These are phyloP conservation scores for Mormyrus lacerda DNA, from an alignment of 2,113 vertebrate genomes.

Conservation along the genomic window DNA sequence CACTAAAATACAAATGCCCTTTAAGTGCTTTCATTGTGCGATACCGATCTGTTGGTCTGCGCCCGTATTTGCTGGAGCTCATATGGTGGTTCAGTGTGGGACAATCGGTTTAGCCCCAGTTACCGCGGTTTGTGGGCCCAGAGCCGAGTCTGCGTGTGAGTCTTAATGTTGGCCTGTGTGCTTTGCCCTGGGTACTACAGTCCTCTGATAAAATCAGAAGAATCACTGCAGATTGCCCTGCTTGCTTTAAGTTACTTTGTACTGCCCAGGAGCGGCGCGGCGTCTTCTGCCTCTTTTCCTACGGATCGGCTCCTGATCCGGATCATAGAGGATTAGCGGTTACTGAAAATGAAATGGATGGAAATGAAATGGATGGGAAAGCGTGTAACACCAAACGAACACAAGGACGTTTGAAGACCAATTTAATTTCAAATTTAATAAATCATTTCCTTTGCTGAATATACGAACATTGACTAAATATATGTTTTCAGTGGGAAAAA, in stretches of 20 bases:
- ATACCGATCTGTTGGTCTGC: background rate
- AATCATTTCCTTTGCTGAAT: background rate
- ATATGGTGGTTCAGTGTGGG: background rate
- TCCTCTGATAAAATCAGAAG: background rate
- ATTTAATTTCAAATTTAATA: background rate
- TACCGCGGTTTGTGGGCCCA: background rate
- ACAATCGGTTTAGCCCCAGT: background rate
- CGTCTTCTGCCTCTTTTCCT: background rate
- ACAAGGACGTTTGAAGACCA: background rate
- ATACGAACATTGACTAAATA: background rate
- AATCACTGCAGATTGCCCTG: background rate
- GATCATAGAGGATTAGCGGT: background rate
- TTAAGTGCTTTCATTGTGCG: background rate
- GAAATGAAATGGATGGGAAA: background rate
- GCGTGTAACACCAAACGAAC: background rate
- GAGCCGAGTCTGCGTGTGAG: background rate
- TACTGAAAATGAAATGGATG: background rate
- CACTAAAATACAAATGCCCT: background rate
- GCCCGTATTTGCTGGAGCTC: background rate
- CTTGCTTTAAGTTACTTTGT: background rate
- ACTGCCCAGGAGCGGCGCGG: background rate
- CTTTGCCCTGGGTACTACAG: background rate
- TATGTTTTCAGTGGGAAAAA: constrained; percentile 26
- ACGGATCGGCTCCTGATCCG: background rate
- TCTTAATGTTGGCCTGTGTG: background rate